A percentile compares a stretch with the other conserved stretches of the same genome.
These are phyloP conservation scores for Philhelius pedissequus DNA, from an alignment of 2,888 invertebrate species.

Conservation along the genomic window DNA sequence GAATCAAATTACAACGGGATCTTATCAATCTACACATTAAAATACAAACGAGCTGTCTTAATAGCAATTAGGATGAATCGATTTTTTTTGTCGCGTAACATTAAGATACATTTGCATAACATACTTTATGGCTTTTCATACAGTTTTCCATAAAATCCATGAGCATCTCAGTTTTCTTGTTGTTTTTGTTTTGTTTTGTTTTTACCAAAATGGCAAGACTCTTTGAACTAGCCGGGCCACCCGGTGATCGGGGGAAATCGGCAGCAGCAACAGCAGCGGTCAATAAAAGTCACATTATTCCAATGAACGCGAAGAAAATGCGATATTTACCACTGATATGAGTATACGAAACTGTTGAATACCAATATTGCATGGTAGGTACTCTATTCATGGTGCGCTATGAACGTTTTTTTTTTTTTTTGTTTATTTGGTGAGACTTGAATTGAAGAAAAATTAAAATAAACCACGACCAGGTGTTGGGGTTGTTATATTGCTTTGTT, in stretches of 20 bases:
- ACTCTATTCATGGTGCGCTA: slow-evolving; percentile 35
- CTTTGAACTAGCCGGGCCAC: slow-evolving; percentile 3
- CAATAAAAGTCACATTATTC: slow-evolving; percentile 60
- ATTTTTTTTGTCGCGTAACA: too few species aligned
- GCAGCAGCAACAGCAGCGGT: slow-evolving; percentile 9
- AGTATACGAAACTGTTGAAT: slow-evolving; percentile 14
- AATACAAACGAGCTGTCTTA: slow-evolving; percentile 46
- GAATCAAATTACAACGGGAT: slow-evolving; percentile 44
- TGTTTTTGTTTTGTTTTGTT: background rate
- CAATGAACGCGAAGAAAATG: slow-evolving; percentile 46
- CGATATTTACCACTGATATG: slow-evolving; percentile 40
- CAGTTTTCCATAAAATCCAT: background rate
- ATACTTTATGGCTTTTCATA: background rate
- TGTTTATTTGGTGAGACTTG: background rate
- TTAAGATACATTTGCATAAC: too few species aligned
- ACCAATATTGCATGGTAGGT: slow-evolving; percentile 6
- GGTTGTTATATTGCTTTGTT: background rate
- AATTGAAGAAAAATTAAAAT: background rate
- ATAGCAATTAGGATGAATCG: slow-evolving; percentile 22
- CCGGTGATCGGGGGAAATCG: background rate
- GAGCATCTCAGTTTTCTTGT: background rate
- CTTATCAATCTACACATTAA: slow-evolving; percentile 33
- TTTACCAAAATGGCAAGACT: background rate
- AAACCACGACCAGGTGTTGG: slow-evolving; percentile 28
- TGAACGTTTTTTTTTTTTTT: background rate